Evolutionary conservation across 2,797 vertebrate genomes (phyloP), one percentile per base, ranked within the genome.

Genomic region (Halcyon leucocephala): DNA sequence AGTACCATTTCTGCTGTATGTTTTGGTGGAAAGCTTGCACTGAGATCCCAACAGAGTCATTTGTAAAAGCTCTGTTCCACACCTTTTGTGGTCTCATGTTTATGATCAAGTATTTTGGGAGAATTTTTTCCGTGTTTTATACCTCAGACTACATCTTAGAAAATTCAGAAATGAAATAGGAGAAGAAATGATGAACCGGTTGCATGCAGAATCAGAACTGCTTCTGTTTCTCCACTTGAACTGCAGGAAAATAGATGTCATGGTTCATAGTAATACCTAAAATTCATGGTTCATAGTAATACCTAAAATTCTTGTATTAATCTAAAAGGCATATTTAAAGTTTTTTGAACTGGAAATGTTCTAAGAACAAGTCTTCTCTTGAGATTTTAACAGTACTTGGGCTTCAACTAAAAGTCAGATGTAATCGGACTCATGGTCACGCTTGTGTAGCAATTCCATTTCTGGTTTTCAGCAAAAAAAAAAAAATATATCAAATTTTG

Each of bases 11-110:
- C 85, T 96, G 33, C 62, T 66, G 20, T 72, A 71, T 22, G 28
- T 97, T 96, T 94, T 72, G 64, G 25, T n/a, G 83, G 71, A 95
- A 97, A 92, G 6, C 58, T 94, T 91, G 37, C 39, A 79, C 33
- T 80, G 67, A 89, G 58, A 89, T 86, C 62, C 35, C 37, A 37
- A 80, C 14, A 76, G 35, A 89, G 11, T 48, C 79, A 67, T 12
- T 16, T 86, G 22, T 46, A 83, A 94, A 94, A 44, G 13, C 31
- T 37, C 29, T 84, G 10, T 52, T 62, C 33, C 14, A 25, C 12
- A 7, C 18, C 3, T 88, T 91, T 86, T 81, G 29, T 74, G 25
- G 18, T 22, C 58, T 84, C 18, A 20, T 70, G 22, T 94, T 94
- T 89, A 80, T 39, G 48, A 92, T 79, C 42, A 97, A 81, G 25